Conservation (phyloP, 1,140 invertebrate genomes). For the Sitodiplosis mosellana region DNA sequence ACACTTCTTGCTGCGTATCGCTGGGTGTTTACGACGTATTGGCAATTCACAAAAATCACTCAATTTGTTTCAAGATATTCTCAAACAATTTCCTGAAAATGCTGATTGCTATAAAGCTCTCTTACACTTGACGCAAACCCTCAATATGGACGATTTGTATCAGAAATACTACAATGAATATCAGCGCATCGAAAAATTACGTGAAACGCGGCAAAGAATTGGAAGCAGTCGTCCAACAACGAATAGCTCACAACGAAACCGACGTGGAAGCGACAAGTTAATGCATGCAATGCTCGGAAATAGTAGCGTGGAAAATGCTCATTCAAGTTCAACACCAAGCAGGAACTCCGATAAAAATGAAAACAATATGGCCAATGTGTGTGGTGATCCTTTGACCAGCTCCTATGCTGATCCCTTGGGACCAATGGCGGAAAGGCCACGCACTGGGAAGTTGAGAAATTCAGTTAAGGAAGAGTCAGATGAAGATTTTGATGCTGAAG, state of each 20-base stretch:
- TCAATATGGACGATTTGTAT: conserved; percentile 38
- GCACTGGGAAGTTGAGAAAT: conserved; percentile 44
- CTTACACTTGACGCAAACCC: conserved; percentile 59
- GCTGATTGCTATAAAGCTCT: conserved; percentile 73
- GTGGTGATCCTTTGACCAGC: conserved; percentile 26
- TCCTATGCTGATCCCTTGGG: conserved; percentile 58
- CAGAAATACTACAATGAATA: conserved; percentile 56
- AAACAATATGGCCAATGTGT: no score
- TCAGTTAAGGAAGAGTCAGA: conserved; percentile 50
- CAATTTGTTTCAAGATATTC: conserved; percentile 59
- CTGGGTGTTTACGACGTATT: conserved; percentile 60
- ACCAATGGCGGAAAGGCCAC: conserved; percentile 49
- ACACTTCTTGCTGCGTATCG: conserved; percentile 70
- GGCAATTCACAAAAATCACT: conserved; percentile 73
- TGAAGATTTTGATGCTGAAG: conserved; percentile 67
- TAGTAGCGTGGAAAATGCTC: background rate
- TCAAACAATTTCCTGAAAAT: conserved; percentile 66
- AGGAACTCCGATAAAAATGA: background rate
- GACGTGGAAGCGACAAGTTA: background rate
- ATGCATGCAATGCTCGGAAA: background rate
- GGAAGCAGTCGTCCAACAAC: conserved; percentile 26
- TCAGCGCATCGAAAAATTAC: conserved; percentile 64
- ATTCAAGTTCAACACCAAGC: background rate
- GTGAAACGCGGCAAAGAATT: conserved; percentile 43
- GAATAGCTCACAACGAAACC: conserved; percentile 8